Conservation (phyloP, 2,113 vertebrate genomes). For the Diphyllodes magnificus region DNA sequence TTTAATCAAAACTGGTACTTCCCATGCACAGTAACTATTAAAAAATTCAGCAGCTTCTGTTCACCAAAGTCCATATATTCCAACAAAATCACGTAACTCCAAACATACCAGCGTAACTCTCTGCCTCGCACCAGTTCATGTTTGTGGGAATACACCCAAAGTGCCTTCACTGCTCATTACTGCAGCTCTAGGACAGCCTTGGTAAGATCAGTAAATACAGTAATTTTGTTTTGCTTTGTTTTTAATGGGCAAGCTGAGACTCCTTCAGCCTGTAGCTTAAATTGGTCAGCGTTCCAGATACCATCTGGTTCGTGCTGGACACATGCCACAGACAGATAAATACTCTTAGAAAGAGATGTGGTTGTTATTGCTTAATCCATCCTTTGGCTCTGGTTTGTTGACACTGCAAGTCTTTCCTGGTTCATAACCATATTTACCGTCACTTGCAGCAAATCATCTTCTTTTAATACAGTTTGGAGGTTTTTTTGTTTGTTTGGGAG, state of each 20-base stretch:
- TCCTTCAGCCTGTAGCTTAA: neutral
- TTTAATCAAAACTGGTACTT: neutral
- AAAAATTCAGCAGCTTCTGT: neutral
- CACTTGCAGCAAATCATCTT: neutral
- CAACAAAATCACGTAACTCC: neutral
- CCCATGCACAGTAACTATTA: neutral
- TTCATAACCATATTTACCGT: neutral
- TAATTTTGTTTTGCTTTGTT: neutral
- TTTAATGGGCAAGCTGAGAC: neutral
- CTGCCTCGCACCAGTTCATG: neutral
- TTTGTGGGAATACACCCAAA: neutral
- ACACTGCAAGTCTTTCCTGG: neutral
- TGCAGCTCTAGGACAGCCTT: neutral
- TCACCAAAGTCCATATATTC: neutral
- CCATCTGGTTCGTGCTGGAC: constrained; percentile 37
- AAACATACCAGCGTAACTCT: fast-evolving
- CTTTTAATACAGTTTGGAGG: neutral
- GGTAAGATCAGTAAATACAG: neutral
- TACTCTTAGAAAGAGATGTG: neutral
- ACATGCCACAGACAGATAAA: neutral
- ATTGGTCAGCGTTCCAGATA: neutral
- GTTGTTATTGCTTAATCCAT: neutral
- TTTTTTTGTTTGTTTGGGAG: neutral
- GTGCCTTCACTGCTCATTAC: neutral
- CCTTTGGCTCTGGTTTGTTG: neutral